Base-by-base conservation (phyloP, 2,888 invertebrate genomes). In the Gisinianus flammeolus region DNA sequence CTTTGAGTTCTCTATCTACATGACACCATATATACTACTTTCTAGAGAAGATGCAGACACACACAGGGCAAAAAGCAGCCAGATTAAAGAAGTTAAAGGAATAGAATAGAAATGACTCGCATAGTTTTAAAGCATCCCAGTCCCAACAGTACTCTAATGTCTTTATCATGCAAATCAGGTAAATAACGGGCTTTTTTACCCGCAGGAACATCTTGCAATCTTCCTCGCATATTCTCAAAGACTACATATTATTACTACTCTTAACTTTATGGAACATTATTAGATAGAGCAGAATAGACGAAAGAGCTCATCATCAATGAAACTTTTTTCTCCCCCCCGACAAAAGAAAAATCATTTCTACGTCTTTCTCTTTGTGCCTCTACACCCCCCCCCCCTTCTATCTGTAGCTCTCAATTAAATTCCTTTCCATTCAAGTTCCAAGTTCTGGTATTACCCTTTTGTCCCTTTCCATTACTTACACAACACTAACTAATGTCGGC, bases 111-210 rank as follows among this genome's bases (percentile, higher is more conserved):
- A 74, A 52, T 52, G 74, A 74, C 31, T 74, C 52, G n/a, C n/a
- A n/a, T 35, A 66, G 44, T 35, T 67, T 67, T 66, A 24, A 58
- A 66, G 52, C 35, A 52, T 74, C 52, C n/a, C 31, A 67, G 68
- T 76, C 67, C 68, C 76, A 75, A 44, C 79, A 54, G 54, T 79
- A 76, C 54, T 52, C 44, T 81, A 84, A 84, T 84, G 84, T 78
- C 81, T 84, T 84, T 83, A 84, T 84, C 81, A 84, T 84, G 84
- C 81, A 84, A 84, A 84, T 84, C 79, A 80, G 66, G 74, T 74
- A 54, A 74, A 66, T 75, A 75, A 76, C 77, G 44, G 74, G 12
- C 52, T 30, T 74, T 74, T 74, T 66, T 58, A 74, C 64, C 74
- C 74, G 67, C 74, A 74, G 74, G 30, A 66, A 74, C 64, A 73